Evolutionary conservation across 1,140 invertebrate species (phyloP).

Genomic region (Orius insidiosus): DNA sequence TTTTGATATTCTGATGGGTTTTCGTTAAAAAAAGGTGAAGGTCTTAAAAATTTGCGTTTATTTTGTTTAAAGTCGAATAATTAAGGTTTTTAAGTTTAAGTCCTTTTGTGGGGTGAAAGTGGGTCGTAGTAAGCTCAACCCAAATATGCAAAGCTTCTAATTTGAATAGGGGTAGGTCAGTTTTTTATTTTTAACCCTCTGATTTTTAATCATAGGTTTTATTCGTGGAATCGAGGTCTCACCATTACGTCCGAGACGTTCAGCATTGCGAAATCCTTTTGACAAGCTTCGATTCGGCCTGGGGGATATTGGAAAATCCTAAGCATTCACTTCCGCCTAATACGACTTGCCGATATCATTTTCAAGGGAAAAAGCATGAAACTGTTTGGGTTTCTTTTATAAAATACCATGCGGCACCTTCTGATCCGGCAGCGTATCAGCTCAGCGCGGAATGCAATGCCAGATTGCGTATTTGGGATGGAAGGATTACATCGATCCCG

Average conservation of each 20-base stretch:
- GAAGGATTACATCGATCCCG: constrained; percentile 29
- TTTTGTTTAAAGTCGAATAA: too few species aligned
- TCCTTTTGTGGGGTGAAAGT: too few species aligned
- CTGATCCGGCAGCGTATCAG: constrained; percentile 43
- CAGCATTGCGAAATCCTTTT: constrained; percentile 58
- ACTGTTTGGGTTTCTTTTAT: constrained; percentile 71
- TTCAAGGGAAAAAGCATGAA: constrained; percentile 47
- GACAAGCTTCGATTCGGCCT: constrained; percentile 51
- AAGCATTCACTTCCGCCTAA: constrained; percentile 30
- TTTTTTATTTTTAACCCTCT: not conserved
- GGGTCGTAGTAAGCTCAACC: too few species aligned
- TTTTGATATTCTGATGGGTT: too few species aligned
- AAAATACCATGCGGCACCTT: constrained; percentile 54
- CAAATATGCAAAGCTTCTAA: too few species aligned
- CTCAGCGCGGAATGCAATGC: constrained; percentile 49
- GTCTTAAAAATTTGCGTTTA: too few species aligned
- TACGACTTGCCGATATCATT: constrained; percentile 32
- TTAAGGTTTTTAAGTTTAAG: too few species aligned
- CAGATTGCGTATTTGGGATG: constrained; percentile 56
- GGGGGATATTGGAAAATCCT: constrained; percentile 36
- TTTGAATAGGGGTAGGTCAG: too few species aligned
- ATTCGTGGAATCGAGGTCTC: constrained; percentile 52
- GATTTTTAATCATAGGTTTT: constrained; percentile 35
- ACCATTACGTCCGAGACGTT: constrained; percentile 50
- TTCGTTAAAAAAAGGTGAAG: too few species aligned